Evolutionary conservation across 2,888 invertebrate species (phyloP).

Genomic region (Agrilus mali): DNA sequence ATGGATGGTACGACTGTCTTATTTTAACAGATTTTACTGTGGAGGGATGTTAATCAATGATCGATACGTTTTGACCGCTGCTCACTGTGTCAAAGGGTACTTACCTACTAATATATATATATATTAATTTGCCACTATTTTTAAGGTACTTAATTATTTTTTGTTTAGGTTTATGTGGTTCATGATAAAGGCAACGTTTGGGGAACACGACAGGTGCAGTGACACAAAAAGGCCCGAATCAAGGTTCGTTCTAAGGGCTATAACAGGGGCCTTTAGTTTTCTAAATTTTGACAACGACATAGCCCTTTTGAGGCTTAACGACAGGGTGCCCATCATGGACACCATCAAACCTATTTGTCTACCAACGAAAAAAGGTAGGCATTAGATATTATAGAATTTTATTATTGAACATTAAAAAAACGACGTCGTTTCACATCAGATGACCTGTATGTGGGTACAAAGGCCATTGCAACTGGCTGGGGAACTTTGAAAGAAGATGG

Average conservation of each 20-base stretch:
- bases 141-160: constrained; percentile 12
- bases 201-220: constrained; percentile 75
- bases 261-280: constrained; percentile 70
- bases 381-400: too few species aligned
- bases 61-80: constrained; percentile 76
- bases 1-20: constrained; percentile 78
- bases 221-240: constrained; percentile 60
- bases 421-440: too few species aligned
- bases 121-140: too few species aligned
- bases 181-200: constrained; percentile 81
- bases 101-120: too few species aligned
- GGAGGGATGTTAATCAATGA: constrained; percentile 82
- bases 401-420: too few species aligned
- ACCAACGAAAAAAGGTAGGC: constrained; percentile 49
- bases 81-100: constrained; percentile 88
- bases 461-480: constrained; percentile 75
- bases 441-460: constrained; percentile 56
- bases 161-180: constrained; percentile 78
- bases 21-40: constrained; percentile 82
- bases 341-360: constrained; percentile 74
- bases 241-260: constrained; percentile 63
- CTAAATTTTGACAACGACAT: constrained; percentile 83
- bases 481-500: constrained; percentile 79
- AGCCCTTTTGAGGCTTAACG: constrained; percentile 67
- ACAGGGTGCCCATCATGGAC: constrained; percentile 65